Conservation (phyloP, 2,888 invertebrate genomes). For the Carterocephalus palaemon region DNA sequence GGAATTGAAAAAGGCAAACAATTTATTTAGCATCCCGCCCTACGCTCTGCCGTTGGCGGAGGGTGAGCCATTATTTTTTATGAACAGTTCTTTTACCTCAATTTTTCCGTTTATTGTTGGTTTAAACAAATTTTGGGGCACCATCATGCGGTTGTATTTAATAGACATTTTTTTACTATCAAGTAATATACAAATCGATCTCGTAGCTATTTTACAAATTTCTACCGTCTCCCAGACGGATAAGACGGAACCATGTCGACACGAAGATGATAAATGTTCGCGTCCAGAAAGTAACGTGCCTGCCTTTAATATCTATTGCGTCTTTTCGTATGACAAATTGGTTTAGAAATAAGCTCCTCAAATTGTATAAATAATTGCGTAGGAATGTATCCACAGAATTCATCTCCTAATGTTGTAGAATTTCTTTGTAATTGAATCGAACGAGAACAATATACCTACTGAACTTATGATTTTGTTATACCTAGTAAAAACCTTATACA, state of each 20-base stretch:
- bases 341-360: too few relatives aligned
- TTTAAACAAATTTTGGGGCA: conserved; percentile 64
- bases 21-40: conserved; percentile 64
- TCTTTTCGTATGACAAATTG: not conserved
- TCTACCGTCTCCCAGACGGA: not conserved
- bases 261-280: not conserved
- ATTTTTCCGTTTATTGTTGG: conserved; percentile 63
- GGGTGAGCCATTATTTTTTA: conserved; percentile 72
- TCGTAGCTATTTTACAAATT: too few relatives aligned
- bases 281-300: not conserved
- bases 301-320: not conserved
- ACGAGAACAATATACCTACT: too few relatives aligned
- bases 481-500: too few relatives aligned
- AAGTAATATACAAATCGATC: conserved; percentile 17
- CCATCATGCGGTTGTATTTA: conserved; percentile 33
- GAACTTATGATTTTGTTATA: too few relatives aligned
- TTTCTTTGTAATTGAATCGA: too few relatives aligned
- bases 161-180: conserved; percentile 31
- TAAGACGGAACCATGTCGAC: not conserved
- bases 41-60: conserved; percentile 48
- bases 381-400: too few relatives aligned
- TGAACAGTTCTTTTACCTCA: conserved; percentile 62
- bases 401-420: too few relatives aligned
- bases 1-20: conserved; percentile 70
- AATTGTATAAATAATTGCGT: too few relatives aligned